Base-by-base conservation (phyloP, 2,113 vertebrate genomes). In the Crotalus viridis region DNA sequence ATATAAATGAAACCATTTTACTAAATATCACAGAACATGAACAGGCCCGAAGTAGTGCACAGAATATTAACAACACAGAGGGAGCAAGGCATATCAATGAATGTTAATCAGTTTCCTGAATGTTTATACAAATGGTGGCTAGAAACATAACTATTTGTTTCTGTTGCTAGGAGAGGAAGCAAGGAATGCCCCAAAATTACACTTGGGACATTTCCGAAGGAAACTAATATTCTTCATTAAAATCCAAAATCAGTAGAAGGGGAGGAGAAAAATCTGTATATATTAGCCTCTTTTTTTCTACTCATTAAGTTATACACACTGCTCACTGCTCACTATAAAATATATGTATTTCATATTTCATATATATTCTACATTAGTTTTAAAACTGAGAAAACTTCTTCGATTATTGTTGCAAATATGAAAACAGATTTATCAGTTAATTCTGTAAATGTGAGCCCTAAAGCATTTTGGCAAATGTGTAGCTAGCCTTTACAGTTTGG, bases 111-210 rank as follows among this genome's bases (percentile, higher is more conserved):
- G 92, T 12, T 21, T 33, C 26, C 88, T 91, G 0, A 22, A 91
- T 15, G 69, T 22, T 89, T 95, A 85, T 88, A n/a, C 1, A 94
- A 88, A 26, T 94, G 51, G 39, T 89, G 91, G 90, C 64, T n/a
- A 33, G 48, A 93, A 43, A n/a, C 92, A 48, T 0, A 22, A 24
- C 21, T 90, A 33, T 92, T 1, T 87, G 28, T 95, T 95, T 92
- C 57, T 46, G 21, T 56, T 92, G 33, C 22, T 91, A 87, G 15
- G 86, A 89, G 8, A 91, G n/a, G 74, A 57, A 17, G 55, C 13
- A 52, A 59, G 54, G 86, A 91, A 93, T 91, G 69, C 64, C 43
- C 54, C 1, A 48, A 22, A 93, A 90, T 10, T 88, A 10, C 74
- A 85, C 17, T 89, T 55, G 64, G 54, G 56, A 15, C 43, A 56